Evolutionary conservation across 1,140 invertebrate genomes (phyloP).

Genomic region (Platyscapa corneri): DNA sequence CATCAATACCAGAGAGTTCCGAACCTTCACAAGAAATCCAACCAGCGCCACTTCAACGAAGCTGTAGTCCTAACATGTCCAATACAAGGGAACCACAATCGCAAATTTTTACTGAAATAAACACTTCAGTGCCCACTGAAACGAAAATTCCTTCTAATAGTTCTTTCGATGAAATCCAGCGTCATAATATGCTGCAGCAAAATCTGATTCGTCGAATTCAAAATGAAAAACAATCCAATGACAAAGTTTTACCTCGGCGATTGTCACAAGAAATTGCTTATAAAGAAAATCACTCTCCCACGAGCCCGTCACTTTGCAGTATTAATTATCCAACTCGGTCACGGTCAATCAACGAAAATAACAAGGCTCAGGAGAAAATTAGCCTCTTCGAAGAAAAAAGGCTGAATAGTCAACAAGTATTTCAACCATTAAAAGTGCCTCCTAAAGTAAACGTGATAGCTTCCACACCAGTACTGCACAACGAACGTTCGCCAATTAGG

Average conservation of each 20-base stretch:
- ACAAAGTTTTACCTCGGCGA: slow-evolving; percentile 44
- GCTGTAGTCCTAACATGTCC: not conserved
- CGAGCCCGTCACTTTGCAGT: slow-evolving; percentile 50
- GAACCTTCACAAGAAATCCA: slow-evolving; percentile 4
- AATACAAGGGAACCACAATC: slow-evolving; percentile 38
- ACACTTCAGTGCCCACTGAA: not conserved
- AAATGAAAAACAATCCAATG: slow-evolving; percentile 49
- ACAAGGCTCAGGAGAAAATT: slow-evolving; percentile 63
- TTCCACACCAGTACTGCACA: slow-evolving; percentile 62
- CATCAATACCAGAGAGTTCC: slow-evolving; percentile 56
- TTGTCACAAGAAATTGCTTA: slow-evolving; percentile 51
- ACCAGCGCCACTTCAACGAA: not conserved
- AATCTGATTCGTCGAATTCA: slow-evolving; percentile 64
- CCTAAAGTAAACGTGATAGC: slow-evolving; percentile 57
- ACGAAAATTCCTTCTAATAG: not conserved
- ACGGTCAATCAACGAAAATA: slow-evolving; percentile 53
- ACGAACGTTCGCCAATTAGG: slow-evolving; percentile 55
- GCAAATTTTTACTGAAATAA: not conserved
- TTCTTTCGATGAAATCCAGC: slow-evolving; percentile 63
- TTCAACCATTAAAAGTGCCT: slow-evolving; percentile 58
- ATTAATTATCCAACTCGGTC: slow-evolving; percentile 35
- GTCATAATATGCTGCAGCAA: slow-evolving; percentile 69
- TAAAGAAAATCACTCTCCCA: slow-evolving; percentile 26
- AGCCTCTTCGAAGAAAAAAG: slow-evolving; percentile 63
- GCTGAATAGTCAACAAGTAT: slow-evolving; percentile 53